These are phyloP conservation scores for Otolemur garnettii DNA, from an alignment of 2,113 vertebrate genomes.

Conservation along the genomic window DNA sequence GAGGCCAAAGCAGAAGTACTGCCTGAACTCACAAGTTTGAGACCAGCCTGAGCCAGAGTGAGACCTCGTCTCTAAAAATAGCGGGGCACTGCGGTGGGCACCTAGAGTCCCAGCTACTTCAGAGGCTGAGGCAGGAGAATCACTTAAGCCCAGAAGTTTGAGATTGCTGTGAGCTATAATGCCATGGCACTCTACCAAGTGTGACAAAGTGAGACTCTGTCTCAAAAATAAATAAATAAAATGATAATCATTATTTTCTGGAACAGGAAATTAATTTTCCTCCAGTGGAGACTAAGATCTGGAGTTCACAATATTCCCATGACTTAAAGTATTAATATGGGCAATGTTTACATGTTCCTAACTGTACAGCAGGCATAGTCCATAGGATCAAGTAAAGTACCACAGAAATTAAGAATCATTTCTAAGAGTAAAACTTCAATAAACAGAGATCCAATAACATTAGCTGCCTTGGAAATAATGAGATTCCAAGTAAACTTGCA, in stretches of 20 bases:
- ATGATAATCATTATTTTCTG: neutral
- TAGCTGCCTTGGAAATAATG: neutral
- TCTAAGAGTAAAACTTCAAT: neutral
- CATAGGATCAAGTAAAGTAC: neutral
- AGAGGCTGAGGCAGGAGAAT: too few species aligned
- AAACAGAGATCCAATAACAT: neutral
- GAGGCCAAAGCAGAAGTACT: too few species aligned
- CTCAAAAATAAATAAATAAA: neutral
- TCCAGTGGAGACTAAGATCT: constrained; percentile 1
- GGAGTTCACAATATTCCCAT: neutral
- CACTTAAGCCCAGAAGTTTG: too few species aligned
- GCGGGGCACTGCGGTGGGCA: too few species aligned
- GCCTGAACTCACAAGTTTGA: too few species aligned
- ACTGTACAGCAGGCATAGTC: neutral
- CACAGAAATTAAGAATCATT: constrained; percentile 14
- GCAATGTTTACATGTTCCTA: neutral
- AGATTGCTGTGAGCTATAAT: too few species aligned
- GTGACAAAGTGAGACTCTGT: too few species aligned
- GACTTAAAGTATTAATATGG: neutral
- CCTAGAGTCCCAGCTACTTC: too few species aligned
- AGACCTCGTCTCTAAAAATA: too few species aligned
- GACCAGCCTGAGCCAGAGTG: too few species aligned
- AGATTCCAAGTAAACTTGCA: neutral
- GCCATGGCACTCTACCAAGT: too few species aligned
- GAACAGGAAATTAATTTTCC: constrained; percentile 23